phyloP scores from a whole-genome alignment of 2,113 vertebrate species.

The Pandion haliaetus region DNA sequence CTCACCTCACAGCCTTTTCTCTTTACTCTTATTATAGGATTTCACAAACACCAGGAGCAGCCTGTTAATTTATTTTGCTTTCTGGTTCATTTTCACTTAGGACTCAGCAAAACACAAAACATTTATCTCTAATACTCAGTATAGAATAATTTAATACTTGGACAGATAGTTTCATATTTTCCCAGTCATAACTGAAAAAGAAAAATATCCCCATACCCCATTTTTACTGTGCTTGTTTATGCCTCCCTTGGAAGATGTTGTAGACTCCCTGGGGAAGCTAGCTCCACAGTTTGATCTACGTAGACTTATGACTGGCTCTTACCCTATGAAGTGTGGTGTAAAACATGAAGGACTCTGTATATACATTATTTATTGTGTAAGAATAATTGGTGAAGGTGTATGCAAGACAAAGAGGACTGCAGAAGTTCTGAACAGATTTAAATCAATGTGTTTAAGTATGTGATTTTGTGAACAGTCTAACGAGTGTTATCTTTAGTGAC shows the following conservation, averaged over 20 bases:
- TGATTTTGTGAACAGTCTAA: neutral
- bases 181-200: neutral
- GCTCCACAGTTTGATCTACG: constrained; percentile 12
- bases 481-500: neutral
- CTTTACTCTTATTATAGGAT: neutral
- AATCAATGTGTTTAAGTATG: neutral
- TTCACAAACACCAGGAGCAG: neutral
- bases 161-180: neutral
- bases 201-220: neutral
- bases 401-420: neutral
- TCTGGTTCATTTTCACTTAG: neutral
- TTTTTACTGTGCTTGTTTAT: constrained; percentile 22
- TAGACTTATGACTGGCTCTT: constrained; percentile 29
- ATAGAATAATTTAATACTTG: neutral
- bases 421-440: constrained; percentile 27
- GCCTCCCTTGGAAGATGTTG: neutral
- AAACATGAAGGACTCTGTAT: neutral
- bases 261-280: constrained; percentile 19
- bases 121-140: neutral
- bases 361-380: constrained; percentile 56
- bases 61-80: neutral
- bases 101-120: neutral
- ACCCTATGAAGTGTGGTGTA: constrained; percentile 10
- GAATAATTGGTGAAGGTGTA: constrained; percentile 25
- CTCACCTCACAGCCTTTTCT: neutral